phyloP scores from a whole-genome alignment of 2,797 vertebrate genomes.

The Cyclura pinguis region DNA sequence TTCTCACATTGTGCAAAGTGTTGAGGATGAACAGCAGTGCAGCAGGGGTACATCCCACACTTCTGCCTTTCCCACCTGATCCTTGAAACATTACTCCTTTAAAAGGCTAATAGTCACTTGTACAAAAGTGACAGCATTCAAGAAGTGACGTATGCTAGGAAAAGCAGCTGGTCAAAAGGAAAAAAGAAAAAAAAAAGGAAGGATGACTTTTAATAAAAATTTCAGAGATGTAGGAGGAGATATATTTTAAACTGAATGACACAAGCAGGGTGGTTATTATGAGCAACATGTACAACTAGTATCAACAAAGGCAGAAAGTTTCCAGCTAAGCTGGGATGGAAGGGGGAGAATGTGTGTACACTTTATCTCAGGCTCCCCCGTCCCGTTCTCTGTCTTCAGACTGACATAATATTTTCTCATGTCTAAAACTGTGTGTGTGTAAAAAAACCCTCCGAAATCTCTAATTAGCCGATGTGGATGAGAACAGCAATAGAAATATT shows the following conservation, averaged over 20 bases:
- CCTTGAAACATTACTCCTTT: constrained; percentile 81
- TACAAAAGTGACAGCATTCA: constrained; percentile 74
- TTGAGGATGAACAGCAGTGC: constrained; percentile 83
- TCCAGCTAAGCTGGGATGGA: constrained; percentile 33
- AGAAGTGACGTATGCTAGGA: constrained; percentile 72
- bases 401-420: constrained; percentile 53
- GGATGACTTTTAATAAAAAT: neutral
- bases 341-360: constrained; percentile 21
- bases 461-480: constrained; percentile 28
- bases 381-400: constrained; percentile 42
- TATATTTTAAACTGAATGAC: constrained; percentile 29
- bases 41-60: constrained; percentile 82
- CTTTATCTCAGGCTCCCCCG: neutral
- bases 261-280: constrained; percentile 46
- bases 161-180: constrained; percentile 68
- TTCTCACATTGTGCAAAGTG: constrained; percentile 86
- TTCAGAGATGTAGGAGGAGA: neutral
- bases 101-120: constrained; percentile 81
- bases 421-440: constrained; percentile 53
- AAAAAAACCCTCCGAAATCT: constrained; percentile 44
- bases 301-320: constrained; percentile 55
- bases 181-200: neutral
- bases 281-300: constrained; percentile 57
- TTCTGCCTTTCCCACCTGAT: constrained; percentile 84
- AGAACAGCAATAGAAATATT: constrained; percentile 40